Evolutionary conservation across 1,140 invertebrate genomes (phyloP).

Genomic region (Trichonephila clavata): DNA sequence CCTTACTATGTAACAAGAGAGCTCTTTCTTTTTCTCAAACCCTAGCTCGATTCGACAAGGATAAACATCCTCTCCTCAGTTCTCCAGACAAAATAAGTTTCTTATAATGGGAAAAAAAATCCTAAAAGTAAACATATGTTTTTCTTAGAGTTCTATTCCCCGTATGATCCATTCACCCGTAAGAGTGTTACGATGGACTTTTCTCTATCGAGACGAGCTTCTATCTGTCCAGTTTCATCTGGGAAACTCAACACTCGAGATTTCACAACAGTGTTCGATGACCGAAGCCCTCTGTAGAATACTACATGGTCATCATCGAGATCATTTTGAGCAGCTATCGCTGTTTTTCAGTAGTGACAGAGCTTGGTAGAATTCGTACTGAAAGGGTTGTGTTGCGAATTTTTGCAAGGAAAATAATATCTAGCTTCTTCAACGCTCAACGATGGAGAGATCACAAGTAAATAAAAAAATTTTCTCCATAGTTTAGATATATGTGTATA

Average conservation of each 20-base stretch:
- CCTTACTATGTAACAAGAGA: background rate
- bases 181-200: background rate
- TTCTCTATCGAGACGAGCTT: background rate
- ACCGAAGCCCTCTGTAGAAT: conserved; percentile 13
- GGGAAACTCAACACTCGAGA: background rate
- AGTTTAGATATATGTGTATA: background rate
- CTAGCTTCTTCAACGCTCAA: background rate
- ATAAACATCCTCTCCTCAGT: conserved; percentile 17
- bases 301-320: background rate
- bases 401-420: background rate
- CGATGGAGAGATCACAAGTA: conserved; percentile 13
- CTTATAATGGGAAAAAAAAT: background rate
- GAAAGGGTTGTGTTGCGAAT: background rate
- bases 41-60: background rate
- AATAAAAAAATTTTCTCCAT: background rate
- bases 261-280: background rate
- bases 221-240: conserved; percentile 19
- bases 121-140: background rate
- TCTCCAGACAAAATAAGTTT: background rate
- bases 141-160: background rate
- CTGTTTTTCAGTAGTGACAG: background rate
- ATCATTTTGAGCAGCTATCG: background rate
- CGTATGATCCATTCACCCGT: background rate
- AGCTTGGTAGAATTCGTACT: background rate
- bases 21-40: conserved; percentile 6